A percentile compares a stretch with the other conserved stretches of the same genome.
Evolutionary conservation across 2,113 vertebrate genomes (phyloP).

Genomic region (Ramphastos sulfuratus): DNA sequence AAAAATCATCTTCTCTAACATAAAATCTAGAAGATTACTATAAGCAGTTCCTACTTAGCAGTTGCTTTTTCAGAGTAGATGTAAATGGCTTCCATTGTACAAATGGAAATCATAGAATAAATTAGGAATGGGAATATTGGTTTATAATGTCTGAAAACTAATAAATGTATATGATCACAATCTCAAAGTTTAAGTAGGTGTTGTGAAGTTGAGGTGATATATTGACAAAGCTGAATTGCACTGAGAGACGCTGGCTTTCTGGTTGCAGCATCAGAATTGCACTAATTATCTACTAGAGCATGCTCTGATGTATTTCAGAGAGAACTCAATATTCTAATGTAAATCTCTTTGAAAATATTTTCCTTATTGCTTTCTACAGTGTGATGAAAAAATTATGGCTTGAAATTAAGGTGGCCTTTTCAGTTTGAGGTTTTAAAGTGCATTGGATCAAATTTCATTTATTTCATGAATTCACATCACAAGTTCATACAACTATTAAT

Average conservation of each 20-base stretch:
- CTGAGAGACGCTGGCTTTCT: background rate
- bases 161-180: background rate
- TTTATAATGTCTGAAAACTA: background rate
- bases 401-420: background rate
- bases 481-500: background rate
- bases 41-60: background rate
- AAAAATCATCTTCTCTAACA: background rate
- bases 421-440: background rate
- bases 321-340: background rate
- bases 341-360: background rate
- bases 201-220: background rate
- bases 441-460: background rate
- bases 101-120: background rate
- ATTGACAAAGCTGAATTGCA: background rate
- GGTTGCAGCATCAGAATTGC: background rate
- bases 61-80: background rate
- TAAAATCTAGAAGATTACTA: background rate
- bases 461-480: background rate
- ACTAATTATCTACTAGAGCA: background rate
- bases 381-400: background rate
- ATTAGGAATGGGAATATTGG: background rate
- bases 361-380: background rate
- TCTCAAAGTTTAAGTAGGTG: background rate
- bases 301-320: background rate
- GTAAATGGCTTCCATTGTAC: background rate